Evolutionary conservation across 2,888 invertebrate genomes (phyloP).

Genomic region (Trichopria drosophilae): DNA sequence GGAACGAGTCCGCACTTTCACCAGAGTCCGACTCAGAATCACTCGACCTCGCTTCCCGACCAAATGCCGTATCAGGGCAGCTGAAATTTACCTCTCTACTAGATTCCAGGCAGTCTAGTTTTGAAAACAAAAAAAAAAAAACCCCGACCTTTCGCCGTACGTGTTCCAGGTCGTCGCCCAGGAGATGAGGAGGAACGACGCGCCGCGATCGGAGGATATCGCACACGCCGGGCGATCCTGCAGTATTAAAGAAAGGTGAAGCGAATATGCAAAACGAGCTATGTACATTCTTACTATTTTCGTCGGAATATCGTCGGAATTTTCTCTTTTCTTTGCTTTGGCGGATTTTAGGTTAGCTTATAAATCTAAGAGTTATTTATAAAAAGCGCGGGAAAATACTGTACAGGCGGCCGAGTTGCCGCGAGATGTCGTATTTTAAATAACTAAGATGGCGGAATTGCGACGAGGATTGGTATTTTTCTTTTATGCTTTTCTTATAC

Average conservation of each 20-base stretch:
- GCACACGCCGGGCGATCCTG: constrained; percentile 36
- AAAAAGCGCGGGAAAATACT: constrained; percentile 36
- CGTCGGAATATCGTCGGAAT: constrained; percentile 17
- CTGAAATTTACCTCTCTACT: constrained; percentile 58
- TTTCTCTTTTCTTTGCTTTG: constrained; percentile 7
- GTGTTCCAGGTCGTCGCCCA: no score
- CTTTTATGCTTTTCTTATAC: no score
- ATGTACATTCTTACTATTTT: constrained; percentile 31
- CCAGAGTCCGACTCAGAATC: constrained; percentile 56
- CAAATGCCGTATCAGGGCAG: constrained; percentile 59
- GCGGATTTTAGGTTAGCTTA: constrained; percentile 37
- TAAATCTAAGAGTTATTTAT: constrained; percentile 53
- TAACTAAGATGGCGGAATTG: constrained; percentile 17
- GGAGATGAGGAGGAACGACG: no score
- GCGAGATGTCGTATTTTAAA: constrained; percentile 38
- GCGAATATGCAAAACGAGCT: constrained; percentile 36
- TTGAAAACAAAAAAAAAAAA: constrained; percentile 8
- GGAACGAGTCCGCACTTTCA: constrained; percentile 56
- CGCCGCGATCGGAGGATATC: constrained; percentile 25
- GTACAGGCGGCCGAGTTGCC: constrained; percentile 47
- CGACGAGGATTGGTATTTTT: no score
- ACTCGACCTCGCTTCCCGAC: constrained; percentile 55
- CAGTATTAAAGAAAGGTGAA: constrained; percentile 53
- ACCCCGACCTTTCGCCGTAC: constrained; percentile 7
- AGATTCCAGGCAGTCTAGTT: constrained; percentile 42